These are phyloP conservation scores for Arizona elegans DNA, from an alignment of 2,113 vertebrate genomes.

Conservation along the genomic window DNA sequence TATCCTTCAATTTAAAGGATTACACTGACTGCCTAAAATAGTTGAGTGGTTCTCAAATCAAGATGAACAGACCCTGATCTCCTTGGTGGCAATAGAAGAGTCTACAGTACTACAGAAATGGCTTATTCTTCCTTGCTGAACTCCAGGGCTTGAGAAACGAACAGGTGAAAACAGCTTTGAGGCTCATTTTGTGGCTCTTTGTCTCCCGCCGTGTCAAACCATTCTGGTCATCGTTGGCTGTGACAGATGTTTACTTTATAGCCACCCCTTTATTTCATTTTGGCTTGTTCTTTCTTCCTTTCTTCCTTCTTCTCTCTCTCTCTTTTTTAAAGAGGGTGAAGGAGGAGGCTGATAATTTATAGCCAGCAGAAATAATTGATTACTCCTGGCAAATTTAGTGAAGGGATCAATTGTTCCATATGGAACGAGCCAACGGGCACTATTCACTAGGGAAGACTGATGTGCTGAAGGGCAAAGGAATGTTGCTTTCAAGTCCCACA, in stretches of 20 bases:
- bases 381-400: constrained; percentile 71
- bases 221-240: constrained; percentile 40
- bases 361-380: constrained; percentile 69
- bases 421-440: constrained; percentile 67
- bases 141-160: constrained; percentile 24
- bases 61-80: neutral
- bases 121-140: neutral
- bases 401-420: constrained; percentile 79
- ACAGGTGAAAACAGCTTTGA: constrained; percentile 51
- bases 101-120: neutral
- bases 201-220: constrained; percentile 52
- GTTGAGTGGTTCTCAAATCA: neutral
- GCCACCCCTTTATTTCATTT: constrained; percentile 49
- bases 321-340: rapidly evolving
- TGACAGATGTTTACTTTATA: constrained; percentile 68
- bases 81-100: neutral
- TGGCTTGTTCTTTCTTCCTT: constrained; percentile 30
- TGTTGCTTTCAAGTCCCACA: constrained; percentile 71
- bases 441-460: constrained; percentile 74
- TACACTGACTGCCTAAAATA: neutral
- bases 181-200: constrained; percentile 43
- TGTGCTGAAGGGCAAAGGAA: constrained; percentile 72
- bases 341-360: constrained; percentile 64
- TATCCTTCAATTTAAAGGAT: neutral
- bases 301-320: neutral